A percentile compares a stretch with the other conserved stretches of the same genome.
These are phyloP conservation scores for Oxyruncus cristatus DNA, from an alignment of 2,113 vertebrate genomes.

Conservation along the genomic window DNA sequence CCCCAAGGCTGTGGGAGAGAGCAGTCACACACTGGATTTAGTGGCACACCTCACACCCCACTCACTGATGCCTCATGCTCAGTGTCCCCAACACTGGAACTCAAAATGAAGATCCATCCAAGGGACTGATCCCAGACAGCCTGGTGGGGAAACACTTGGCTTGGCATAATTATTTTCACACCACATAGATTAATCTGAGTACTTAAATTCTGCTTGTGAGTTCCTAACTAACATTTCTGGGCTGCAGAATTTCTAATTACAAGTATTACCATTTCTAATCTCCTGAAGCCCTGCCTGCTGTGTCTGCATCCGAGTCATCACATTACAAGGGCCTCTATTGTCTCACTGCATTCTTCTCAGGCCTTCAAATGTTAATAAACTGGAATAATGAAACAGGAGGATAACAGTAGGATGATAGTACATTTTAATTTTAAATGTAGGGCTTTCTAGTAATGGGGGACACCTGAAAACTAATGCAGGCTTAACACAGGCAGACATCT, in stretches of 20 bases:
- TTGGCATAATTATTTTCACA: constrained; percentile 15
- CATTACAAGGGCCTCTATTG: neutral
- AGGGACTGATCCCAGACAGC: neutral
- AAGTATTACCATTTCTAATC: constrained; percentile 1
- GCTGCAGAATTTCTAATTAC: constrained; percentile 1
- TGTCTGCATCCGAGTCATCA: neutral
- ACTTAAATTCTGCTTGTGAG: neutral
- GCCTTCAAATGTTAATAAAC: neutral
- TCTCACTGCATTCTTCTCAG: neutral
- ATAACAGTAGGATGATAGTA: neutral
- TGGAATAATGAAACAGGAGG: neutral
- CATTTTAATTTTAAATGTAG: neutral
- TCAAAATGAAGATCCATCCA: neutral
- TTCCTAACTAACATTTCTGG: neutral
- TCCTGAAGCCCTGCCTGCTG: constrained; percentile 9
- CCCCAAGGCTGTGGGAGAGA: neutral
- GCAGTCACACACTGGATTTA: neutral
- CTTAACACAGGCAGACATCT: neutral
- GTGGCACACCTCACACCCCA: neutral
- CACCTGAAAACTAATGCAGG: neutral
- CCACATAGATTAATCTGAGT: constrained; percentile 15
- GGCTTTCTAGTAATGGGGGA: neutral
- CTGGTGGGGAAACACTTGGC: neutral
- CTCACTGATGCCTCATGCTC: neutral
- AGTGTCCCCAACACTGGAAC: neutral